Conservation (phyloP, 1,140 invertebrate species). For the Liolophura sinensis region DNA sequence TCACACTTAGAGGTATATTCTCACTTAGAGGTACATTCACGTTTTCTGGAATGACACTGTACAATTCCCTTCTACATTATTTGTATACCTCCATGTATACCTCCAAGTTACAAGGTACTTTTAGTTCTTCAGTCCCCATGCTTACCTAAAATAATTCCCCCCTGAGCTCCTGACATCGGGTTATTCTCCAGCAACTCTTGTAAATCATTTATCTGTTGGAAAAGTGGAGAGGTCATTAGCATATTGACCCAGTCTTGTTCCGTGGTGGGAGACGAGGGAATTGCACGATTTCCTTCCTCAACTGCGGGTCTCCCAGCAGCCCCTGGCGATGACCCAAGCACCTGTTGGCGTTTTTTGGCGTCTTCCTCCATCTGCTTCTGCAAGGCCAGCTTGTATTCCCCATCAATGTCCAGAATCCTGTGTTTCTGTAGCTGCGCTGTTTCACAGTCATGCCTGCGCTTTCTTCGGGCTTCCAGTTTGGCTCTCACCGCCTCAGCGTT, state of each 20-base stretch:
- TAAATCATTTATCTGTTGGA: conserved; percentile 54
- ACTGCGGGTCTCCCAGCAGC: conserved; percentile 1
- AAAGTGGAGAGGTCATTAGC: conserved; percentile 53
- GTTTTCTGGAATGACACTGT: no score
- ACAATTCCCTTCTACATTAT: no score
- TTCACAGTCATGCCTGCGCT: conserved; percentile 33
- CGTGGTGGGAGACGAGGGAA: conserved; percentile 32
- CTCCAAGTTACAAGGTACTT: no score
- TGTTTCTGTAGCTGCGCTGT: conserved; percentile 44
- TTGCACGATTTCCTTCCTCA: conserved; percentile 12
- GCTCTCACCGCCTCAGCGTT: conserved; percentile 30
- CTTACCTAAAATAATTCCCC: conserved; percentile 14
- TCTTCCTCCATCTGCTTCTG: conserved; percentile 20
- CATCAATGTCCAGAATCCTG: conserved; percentile 32
- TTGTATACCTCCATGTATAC: no score
- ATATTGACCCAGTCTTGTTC: conserved; percentile 54
- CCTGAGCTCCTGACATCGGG: conserved; percentile 8
- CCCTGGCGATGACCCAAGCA: conserved; percentile 9
- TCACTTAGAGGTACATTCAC: no score
- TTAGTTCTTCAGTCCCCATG: neutral
- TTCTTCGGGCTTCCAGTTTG: conserved; percentile 44
- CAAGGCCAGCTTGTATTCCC: conserved; percentile 15
- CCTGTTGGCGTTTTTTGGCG: conserved; percentile 21
- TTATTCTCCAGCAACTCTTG: conserved; percentile 46
- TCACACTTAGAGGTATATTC: no score